Percentiles rank a stretch among this genome's conserved stretches.
Evolutionary conservation across 2,113 vertebrate species (phyloP).

Genomic region (Mandrillus leucophaeus): DNA sequence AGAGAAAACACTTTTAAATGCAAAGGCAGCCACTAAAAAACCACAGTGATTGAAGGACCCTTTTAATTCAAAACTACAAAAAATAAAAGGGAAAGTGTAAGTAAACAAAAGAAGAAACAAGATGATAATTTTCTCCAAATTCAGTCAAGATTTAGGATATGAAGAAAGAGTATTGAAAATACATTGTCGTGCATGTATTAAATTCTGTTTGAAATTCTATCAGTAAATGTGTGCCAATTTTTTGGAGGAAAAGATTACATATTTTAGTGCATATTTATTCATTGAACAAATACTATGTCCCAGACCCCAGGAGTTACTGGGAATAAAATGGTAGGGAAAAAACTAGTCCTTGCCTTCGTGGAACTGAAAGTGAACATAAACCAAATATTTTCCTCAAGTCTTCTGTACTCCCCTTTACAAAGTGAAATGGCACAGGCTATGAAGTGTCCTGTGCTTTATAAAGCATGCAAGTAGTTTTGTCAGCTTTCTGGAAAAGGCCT

Average conservation of each 20-base stretch:
- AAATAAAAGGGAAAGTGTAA: not conserved
- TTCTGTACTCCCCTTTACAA: not conserved
- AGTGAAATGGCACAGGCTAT: not conserved
- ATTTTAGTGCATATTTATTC: not conserved
- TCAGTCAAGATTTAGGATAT: not conserved
- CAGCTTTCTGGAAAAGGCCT: conserved; percentile 40
- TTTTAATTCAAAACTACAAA: not conserved
- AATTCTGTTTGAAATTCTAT: conserved; percentile 28
- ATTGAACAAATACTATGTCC: not conserved
- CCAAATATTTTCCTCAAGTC: not conserved
- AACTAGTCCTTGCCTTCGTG: not conserved
- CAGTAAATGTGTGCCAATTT: not conserved
- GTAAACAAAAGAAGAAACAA: not conserved
- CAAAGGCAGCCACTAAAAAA: not conserved
- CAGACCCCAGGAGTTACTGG: not conserved
- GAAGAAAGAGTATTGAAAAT: conserved; percentile 22
- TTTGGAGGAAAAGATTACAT: not conserved
- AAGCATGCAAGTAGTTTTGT: not conserved
- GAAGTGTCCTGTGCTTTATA: not conserved
- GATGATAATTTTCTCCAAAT: not conserved
- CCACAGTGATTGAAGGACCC: not conserved
- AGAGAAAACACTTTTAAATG: conserved; percentile 26
- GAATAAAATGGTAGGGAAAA: not conserved
- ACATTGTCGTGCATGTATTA: not conserved
- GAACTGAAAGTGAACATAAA: not conserved